Evolutionary conservation across 2,888 invertebrate genomes (phyloP), one percentile per base, ranked within the genome.

Genomic region (Leptopterna dolabrata): DNA sequence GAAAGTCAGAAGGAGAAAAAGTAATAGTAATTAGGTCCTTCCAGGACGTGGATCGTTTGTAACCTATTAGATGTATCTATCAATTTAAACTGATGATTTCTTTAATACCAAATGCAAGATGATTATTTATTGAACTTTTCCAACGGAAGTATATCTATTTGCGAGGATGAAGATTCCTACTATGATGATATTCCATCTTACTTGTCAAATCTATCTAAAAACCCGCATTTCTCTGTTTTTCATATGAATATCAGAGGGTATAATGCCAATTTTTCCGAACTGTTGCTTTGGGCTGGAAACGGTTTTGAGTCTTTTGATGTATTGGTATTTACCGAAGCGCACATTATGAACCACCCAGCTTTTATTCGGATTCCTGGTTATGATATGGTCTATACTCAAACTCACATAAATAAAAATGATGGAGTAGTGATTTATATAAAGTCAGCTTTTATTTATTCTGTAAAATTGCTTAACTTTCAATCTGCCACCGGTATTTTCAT

Each of bases 61-160:
- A 55, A 55, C 55, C 55, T 55, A 55, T 55, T 55, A 55, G 55
- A 55, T 55, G n/a, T 19, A 55, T 55, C 55, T 55, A 55, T 55
- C 55, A 55, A 55, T 55, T 55, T 55, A 55, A 19, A 55, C 55
- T 55, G 55, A 55, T 55, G 55, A 55, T 55, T 55, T 55, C 55
- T 55, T 55, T 55, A 55, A 55, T 55, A 55, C n/a, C 55, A 55
- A 55, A 55, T 55, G 55, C 55, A 55, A 55, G 55, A 55, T 55
- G 55, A 55, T 55, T 55, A 55, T 55, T 55, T 55, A 55, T 55
- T 55, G 55, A 55, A 55, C 73, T 73, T 36, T 41, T 73, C 73
- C 30, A n/a, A n/a, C n/a, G n/a, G n/a, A n/a, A n/a, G n/a, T n/a
- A n/a, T n/a, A n/a, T n/a, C n/a, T n/a, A n/a, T n/a, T n/a, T n/a